Evolutionary conservation across 2,888 invertebrate species (phyloP).

Genomic region (Apomyelois bistriatella): DNA sequence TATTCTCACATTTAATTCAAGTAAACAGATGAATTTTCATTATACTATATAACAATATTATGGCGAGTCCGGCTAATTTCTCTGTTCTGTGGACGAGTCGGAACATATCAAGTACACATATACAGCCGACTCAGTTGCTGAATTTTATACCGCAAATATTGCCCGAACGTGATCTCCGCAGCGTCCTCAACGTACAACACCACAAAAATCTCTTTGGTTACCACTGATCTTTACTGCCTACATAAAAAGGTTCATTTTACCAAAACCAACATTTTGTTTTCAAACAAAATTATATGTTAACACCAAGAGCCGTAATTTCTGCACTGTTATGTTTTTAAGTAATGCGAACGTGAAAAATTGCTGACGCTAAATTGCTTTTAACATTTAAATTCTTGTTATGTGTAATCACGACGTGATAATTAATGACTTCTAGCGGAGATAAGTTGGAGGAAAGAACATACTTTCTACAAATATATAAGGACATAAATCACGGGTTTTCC

Average conservation of each 20-base stretch:
- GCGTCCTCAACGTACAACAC: conserved; percentile 27
- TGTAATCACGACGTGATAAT: not conserved
- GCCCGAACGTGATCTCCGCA: conserved; percentile 64
- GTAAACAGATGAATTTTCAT: too few relatives aligned
- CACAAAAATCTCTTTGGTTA: conserved; percentile 3
- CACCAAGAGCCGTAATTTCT: conserved; percentile 2
- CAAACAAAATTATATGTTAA: conserved; percentile 10
- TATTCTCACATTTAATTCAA: too few relatives aligned
- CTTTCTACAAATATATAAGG: not conserved
- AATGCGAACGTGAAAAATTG: not conserved
- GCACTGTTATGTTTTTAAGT: conserved; percentile 2
- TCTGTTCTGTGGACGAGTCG: too few relatives aligned
- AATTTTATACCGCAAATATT: conserved; percentile 71
- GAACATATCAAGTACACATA: conserved; percentile 37
- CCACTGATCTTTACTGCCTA: not conserved
- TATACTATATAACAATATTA: too few relatives aligned
- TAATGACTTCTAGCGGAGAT: not conserved
- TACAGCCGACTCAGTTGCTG: conserved; percentile 50
- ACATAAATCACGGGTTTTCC: not conserved
- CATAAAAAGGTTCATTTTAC: conserved; percentile 1
- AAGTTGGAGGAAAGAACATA: not conserved
- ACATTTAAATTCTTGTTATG: not conserved
- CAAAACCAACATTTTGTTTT: not conserved
- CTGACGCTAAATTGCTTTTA: not conserved
- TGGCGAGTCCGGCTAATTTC: too few relatives aligned